Percentiles rank a stretch among this genome's conserved stretches.
These are phyloP conservation scores for Schizothorax lantsangensis DNA, from an alignment of 2,797 vertebrate species.

Conservation along the genomic window DNA sequence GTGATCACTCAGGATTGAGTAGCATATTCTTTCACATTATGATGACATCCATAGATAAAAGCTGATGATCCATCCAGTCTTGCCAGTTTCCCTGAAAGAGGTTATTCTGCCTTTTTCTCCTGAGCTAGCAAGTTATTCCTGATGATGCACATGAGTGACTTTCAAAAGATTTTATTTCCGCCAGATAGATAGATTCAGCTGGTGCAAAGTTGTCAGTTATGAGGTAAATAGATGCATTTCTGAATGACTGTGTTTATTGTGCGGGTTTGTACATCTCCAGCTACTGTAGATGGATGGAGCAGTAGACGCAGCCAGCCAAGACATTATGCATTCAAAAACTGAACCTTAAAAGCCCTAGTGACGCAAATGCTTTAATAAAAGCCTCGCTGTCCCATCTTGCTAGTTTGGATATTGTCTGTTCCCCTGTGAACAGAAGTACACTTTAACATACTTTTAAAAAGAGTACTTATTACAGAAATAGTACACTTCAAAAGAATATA, in stretches of 20 bases:
- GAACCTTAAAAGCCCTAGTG: slow-evolving; percentile 25
- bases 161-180: slow-evolving; percentile 38
- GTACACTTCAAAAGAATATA: not conserved
- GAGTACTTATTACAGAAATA: not conserved
- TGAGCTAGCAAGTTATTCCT: slow-evolving; percentile 31
- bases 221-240: slow-evolving; percentile 36
- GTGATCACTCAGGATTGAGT: not conserved
- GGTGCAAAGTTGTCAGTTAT: slow-evolving; percentile 20
- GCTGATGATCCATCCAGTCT: not conserved
- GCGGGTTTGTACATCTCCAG: not conserved
- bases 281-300: not conserved
- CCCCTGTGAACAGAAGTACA: not conserved
- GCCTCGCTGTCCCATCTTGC: not conserved
- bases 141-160: slow-evolving; percentile 47
- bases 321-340: slow-evolving; percentile 42
- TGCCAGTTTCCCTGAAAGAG: slow-evolving; percentile 11
- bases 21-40: not conserved
- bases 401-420: not conserved
- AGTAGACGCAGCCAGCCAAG: not conserved
- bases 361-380: slow-evolving; percentile 32
- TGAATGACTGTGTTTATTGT: slow-evolving; percentile 32
- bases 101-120: slow-evolving; percentile 11
- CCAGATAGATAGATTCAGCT: slow-evolving; percentile 21
- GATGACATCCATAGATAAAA: slow-evolving; percentile 12
- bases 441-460: not conserved